Evolutionary conservation across 2,888 invertebrate species (phyloP).

Genomic region (Thelaira solivaga): DNA sequence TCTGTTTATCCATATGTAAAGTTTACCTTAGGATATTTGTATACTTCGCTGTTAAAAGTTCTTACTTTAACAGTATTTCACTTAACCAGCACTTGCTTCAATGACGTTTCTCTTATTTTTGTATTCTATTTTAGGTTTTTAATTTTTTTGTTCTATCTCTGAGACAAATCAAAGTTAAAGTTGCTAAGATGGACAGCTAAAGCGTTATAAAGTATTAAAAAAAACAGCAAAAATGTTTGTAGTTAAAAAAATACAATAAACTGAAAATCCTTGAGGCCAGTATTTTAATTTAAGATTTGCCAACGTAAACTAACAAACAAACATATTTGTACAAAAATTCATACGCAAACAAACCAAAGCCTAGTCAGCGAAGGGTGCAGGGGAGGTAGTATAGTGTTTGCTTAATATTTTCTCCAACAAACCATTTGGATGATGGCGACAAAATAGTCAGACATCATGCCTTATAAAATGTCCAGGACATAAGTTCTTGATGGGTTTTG

Average conservation of each 20-base stretch:
- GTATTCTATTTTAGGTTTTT: background rate
- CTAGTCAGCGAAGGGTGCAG: background rate
- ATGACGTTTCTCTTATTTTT: constrained; percentile 46
- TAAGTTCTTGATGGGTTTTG: constrained; percentile 32
- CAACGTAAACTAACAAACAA: constrained; percentile 57
- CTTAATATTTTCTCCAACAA: constrained; percentile 36
- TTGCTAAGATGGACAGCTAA: constrained; percentile 5
- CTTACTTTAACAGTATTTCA: constrained; percentile 62
- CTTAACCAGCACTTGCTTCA: constrained; percentile 58
- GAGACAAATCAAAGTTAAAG: constrained; percentile 38
- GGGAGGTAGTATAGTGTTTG: constrained; percentile 28
- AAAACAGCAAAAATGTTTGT: background rate
- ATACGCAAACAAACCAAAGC: constrained; percentile 51
- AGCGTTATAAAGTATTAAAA: background rate
- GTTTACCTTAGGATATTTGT: constrained; percentile 39
- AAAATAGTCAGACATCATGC: constrained; percentile 37
- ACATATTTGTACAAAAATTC: constrained; percentile 58
- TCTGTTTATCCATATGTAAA: constrained; percentile 9
- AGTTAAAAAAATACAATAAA: constrained; percentile 42
- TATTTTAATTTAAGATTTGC: constrained; percentile 62
- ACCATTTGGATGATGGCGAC: constrained; percentile 5
- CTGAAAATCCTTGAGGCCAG: constrained; percentile 58
- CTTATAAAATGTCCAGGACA: constrained; percentile 50
- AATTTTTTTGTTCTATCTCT: constrained; percentile 10
- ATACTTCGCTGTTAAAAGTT: constrained; percentile 51